phyloP scores from a whole-genome alignment of 2,113 vertebrate species.

The Leptosomus discolor region DNA sequence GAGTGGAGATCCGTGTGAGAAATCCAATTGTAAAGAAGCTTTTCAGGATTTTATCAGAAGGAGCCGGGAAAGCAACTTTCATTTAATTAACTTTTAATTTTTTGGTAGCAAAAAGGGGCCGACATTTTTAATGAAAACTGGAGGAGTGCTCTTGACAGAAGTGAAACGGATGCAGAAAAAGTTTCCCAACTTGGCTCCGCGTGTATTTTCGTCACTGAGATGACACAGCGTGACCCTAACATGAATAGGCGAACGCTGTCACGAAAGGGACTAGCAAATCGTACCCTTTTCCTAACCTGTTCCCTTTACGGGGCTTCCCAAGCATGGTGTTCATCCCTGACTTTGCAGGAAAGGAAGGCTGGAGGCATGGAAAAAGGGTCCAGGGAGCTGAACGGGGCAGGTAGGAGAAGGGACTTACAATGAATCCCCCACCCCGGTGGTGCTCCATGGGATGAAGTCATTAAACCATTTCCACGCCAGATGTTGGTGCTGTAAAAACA shows the following conservation, averaged over 20 bases:
- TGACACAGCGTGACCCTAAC: accelerated
- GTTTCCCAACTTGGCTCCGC: neutral
- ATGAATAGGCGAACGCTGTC: accelerated
- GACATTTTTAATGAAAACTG: neutral
- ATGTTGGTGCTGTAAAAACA: no score
- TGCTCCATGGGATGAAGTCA: neutral
- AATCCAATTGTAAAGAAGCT: neutral
- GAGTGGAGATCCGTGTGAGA: neutral
- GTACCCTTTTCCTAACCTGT: no score
- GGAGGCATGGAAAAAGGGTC: accelerated
- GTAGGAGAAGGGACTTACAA: neutral
- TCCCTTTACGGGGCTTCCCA: neutral
- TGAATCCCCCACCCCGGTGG: neutral
- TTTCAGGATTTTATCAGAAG: neutral
- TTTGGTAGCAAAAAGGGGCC: neutral
- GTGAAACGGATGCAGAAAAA: neutral
- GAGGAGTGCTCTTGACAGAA: neutral
- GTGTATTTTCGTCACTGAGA: neutral
- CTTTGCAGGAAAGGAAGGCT: no score
- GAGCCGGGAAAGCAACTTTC: neutral
- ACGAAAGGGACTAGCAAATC: accelerated
- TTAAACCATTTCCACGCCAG: neutral
- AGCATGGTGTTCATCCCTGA: accelerated
- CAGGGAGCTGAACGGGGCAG: neutral
- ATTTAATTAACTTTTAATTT: neutral